Evolutionary conservation across 2,888 invertebrate species (phyloP), one percentile per base, ranked within the genome.

Genomic region (Cataglyphis rosenhaueri): DNA sequence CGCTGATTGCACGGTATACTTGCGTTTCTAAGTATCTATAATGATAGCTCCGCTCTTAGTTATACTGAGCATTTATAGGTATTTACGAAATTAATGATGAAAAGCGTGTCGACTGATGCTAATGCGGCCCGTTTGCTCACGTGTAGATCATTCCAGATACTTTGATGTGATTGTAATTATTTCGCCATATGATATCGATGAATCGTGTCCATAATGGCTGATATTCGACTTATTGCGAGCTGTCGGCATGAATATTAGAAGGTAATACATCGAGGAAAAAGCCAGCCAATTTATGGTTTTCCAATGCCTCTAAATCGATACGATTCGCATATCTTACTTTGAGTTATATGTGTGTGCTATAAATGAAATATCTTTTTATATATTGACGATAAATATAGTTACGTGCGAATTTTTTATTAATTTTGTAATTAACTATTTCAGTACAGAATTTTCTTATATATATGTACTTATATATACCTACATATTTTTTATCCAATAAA

Each of bases 21-120:
- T 35, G 52, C 35, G 12, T 12, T 3, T 65, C 66, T 55, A 76
- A 76, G 35, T n/a, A 38, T 76, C 15, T 10, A 32, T 76, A 76
- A 76, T 76, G 66, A 76, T 76, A 76, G 38, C n/a, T 35, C 25
- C 3, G 64, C n/a, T 48, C 18, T 65, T n/a, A 38, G n/a, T 55
- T 38, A 12, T 76, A 55, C 38, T 25, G 52, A n/a, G 38, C 66
- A 38, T 76, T 76, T 76, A 76, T 52, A 66, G 52, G 25, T 55
- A 76, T 76, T 76, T 76, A 76, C 66, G 75, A 76, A 76, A 76
- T 76, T 76, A 75, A 66, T 76, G 66, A 66, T 66, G 52, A 66
- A 76, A 76, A 52, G 66, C 75, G 52, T 64, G 21, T 64, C 55
- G 66, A 74, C 6, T 62, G 32, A 61, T 44, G 32, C 15, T 52